Base-by-base conservation (phyloP, 2,113 vertebrate genomes). In the Chaenogobius annularis region DNA sequence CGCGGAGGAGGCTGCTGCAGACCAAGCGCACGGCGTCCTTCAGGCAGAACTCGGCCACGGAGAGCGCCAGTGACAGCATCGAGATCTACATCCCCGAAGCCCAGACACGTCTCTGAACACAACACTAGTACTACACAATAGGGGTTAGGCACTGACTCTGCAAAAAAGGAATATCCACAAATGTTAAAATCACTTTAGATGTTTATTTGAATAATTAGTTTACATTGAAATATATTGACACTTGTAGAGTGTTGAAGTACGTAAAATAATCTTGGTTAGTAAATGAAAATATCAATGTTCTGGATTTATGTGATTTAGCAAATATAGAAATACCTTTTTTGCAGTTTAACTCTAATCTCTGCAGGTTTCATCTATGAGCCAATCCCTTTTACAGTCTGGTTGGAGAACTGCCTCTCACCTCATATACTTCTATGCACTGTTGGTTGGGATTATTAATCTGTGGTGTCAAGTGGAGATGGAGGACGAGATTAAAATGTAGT, bases 21-120 rank as follows among this genome's bases (percentile, higher is more conserved):
- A 96, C 96, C 90, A 98, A 98, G 81, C 93, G 96, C 19, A 94
- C 96, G 0, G 95, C 96, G 78, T 99, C 98, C 67, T 98, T 98
- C 93, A 94, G 98, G 86, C 97, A 99, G 92, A 99, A 97, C 94
- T 98, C 98, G 2, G 97, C 97, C 92, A 98, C 98, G 0, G 97
- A 99, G 92, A 99, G 98, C 11, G 98, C 97, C 5, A 63, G 35
- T 14, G 98, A 99, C 94, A 99, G 97, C 94, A 99, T 99, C 44
- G 97, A 99, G 93, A 99, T 99, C 93, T 99, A 97, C 94, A 99
- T 99, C 94, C 97, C 97, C 6, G 97, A 99, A 93, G 97, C 97
- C 66, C 97, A 99, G 92, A 99, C 97, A 88, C 95, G 97, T 91
- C 97, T 99, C 92, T 99, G 96, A 98, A 82, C 77, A 13, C 50